Conservation (phyloP, 1,140 invertebrate genomes). For the Thereuonema tuberculata region DNA sequence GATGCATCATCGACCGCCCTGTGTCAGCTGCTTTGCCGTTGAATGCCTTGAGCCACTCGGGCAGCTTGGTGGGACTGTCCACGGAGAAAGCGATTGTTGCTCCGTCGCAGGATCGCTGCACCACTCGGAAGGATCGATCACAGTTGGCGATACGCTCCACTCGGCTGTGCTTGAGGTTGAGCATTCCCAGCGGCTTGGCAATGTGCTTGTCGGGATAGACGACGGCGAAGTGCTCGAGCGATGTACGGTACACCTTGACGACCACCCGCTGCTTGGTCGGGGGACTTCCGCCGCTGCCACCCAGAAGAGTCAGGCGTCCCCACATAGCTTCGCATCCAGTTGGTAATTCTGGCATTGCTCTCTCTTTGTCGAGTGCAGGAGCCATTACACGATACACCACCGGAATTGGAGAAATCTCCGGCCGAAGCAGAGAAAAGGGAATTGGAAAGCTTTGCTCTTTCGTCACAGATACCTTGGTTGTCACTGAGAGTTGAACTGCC, state of each 20-base stretch:
- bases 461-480: no score
- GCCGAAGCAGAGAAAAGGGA: no score
- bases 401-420: neutral
- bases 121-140: neutral
- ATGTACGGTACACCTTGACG: constrained; percentile 10
- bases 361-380: neutral
- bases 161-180: constrained; percentile 10
- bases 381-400: neutral
- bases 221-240: constrained; percentile 10
- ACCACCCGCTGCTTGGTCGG: neutral
- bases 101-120: constrained; percentile 7
- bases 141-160: neutral
- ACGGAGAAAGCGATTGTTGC: neutral
- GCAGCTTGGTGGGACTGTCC: neutral
- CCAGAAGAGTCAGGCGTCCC: neutral
- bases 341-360: neutral
- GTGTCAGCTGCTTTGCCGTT: neutral
- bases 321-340: neutral
- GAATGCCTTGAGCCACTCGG: neutral
- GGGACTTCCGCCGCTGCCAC: neutral
- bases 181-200: constrained; percentile 1
- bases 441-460: no score
- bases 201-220: constrained; percentile 7
- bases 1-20: no score
- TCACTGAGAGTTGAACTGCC: no score